Base-by-base conservation (phyloP, 1,140 invertebrate genomes). In the Pseudomyrmex cubaensis region DNA sequence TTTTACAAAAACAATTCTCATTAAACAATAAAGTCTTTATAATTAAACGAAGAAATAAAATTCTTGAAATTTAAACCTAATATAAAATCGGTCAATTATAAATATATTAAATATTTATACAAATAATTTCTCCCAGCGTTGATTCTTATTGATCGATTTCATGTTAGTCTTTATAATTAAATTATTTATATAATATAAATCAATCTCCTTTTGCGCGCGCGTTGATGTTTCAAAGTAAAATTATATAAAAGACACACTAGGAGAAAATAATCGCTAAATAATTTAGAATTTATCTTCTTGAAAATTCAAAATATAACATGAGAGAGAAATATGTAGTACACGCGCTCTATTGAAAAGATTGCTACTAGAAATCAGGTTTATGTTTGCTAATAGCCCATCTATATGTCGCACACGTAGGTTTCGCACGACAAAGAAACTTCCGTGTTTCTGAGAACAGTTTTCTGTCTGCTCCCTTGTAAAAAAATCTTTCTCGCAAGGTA, bases 381-480 rank as follows among this genome's bases (percentile, higher is more conserved):
- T 78, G 17, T 17, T 48, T 57, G 35, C 12, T 1, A 9, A 63
- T 48, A n/a, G 44, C 5, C 7, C 61, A 12, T 13, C 12, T 35
- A n/a, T 59, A 15, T 13, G 13, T 70, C n/a, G n/a, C n/a, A n/a
- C n/a, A n/a, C n/a, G n/a, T n/a, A 70, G 50, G 4, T 57, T 48
- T 75, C 7, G 12, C 35, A 56, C 12, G 17, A 69, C 66, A 73
- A 73, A 62, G 75, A 86, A 74, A 88, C 66, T 57, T 46, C 13
- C 15, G 0, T 44, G n/a, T 69, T 22, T 20, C 46, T 17, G 62
- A 22, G 57, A 73, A 85, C 20, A 62, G 50, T 77, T 75, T 50
- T 70, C 61, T 85, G 20, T 17, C 57, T 12, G n/a, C 15, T 20
- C 44, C 35, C 10, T 78, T 82, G 66, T 85, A 86, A 90, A 90